Base-by-base conservation (phyloP, 2,888 invertebrate species). In the Dicyrtoma fusca region DNA sequence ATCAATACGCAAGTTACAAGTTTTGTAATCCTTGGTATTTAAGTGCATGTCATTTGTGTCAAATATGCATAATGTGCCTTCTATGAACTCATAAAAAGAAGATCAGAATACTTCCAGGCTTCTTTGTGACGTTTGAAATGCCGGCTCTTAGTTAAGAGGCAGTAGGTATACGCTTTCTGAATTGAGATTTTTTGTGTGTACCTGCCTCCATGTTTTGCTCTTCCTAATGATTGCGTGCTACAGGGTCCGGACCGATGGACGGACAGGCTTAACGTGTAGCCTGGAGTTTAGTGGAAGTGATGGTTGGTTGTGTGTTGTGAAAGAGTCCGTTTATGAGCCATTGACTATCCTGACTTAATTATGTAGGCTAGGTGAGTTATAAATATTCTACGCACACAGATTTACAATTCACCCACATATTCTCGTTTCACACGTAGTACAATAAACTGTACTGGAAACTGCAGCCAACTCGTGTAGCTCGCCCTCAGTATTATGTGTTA, bases 341-440 rank as follows among this genome's bases (percentile, higher is more conserved):
- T 57, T 57, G 57, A 57, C 23, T 57, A 57, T 23, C 57, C 23
- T 57, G 57, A 57, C 57, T 57, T 25, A 23, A 57, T 25, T 57
- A 57, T 57, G 57, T 57, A 23, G 34, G 34, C 23, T 57, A 57
- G 53, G 49, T 47, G 19, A 53, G 53, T 53, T 55, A 53, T 66
- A 66, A 66, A 66, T 66, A 66, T 66, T 66, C 66, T 42, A 55
- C 21, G 34, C 66, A 53, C 53, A 66, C 42, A 66, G n/a, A n/a
- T 53, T 53, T 53, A 66, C 66, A 19, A 66, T 49, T 66, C 53
- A 66, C 53, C 53, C 66, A 65, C 23, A 62, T 23, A 17, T 23
- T 1, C 34, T 34, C 34, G 34, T 34, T 66, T 66, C 65, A 65
- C 65, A 65, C 65, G 65, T n/a, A 34, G 34, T 34, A 34, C 8